phyloP scores from a whole-genome alignment of 2,113 vertebrate genomes.

The Ptilonorhynchus violaceus region DNA sequence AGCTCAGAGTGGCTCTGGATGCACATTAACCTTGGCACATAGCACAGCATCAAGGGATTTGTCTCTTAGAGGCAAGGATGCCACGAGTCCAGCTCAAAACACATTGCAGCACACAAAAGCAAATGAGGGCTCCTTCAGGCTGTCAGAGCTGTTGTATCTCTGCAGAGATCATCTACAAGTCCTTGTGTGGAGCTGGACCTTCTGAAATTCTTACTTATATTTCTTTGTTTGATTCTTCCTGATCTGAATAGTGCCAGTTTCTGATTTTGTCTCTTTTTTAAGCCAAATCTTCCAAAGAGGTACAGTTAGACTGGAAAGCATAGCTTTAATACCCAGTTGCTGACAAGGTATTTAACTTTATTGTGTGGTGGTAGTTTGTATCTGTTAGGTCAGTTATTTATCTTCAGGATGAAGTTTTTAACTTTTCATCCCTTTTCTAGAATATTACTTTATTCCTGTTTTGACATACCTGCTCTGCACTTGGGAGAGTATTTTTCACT shows the following conservation, averaged over 20 bases:
- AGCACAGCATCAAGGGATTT: not conserved
- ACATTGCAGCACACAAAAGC: not conserved
- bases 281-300: not conserved
- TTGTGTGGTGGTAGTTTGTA: not conserved
- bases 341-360: not conserved
- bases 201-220: not conserved
- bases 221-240: not conserved
- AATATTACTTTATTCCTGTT: not conserved
- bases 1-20: not conserved
- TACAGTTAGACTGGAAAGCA: not conserved
- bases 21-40: not conserved
- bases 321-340: not conserved
- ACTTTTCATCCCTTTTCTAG: not conserved
- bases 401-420: not conserved
- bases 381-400: not conserved
- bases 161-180: not conserved
- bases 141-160: not conserved
- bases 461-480: not conserved
- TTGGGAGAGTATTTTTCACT: not conserved
- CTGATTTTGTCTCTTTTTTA: not conserved
- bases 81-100: not conserved
- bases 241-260: not conserved
- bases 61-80: not conserved
- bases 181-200: not conserved
- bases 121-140: not conserved